Conservation (phyloP, 2,113 vertebrate genomes). For the Thunnus maccoyii region DNA sequence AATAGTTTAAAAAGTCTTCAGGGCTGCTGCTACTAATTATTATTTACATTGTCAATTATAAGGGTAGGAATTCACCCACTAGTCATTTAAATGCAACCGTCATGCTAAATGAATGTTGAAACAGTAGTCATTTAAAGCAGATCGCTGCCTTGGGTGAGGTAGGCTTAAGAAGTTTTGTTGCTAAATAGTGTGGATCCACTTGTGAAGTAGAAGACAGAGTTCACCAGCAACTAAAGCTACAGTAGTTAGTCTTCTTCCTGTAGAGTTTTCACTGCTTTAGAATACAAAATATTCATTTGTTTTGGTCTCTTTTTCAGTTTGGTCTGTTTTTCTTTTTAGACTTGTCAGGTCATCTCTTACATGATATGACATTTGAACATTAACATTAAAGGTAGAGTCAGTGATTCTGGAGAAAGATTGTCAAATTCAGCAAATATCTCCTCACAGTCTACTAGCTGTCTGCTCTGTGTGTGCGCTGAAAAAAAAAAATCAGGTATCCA, state of each 20-base stretch:
- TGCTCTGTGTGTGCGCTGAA: too few relatives aligned
- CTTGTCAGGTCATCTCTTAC: background rate
- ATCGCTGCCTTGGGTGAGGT: background rate
- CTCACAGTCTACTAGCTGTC: too few relatives aligned
- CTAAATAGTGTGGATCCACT: background rate
- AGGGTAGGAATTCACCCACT: background rate
- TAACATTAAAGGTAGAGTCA: background rate
- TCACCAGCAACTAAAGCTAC: background rate
- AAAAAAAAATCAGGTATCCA: too few relatives aligned
- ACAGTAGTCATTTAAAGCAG: constrained; percentile 10
- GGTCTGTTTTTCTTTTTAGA: background rate
- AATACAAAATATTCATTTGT: background rate
- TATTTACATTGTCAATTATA: constrained; percentile 17
- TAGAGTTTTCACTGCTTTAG: constrained; percentile 12
- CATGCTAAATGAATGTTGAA: background rate
- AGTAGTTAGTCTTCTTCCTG: background rate
- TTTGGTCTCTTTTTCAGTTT: background rate
- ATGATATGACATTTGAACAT: background rate
- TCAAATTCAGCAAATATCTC: too few relatives aligned
- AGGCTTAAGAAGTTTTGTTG: background rate
- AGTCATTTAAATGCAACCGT: background rate
- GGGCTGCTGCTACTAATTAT: background rate
- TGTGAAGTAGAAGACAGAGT: background rate
- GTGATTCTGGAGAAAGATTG: too few relatives aligned
- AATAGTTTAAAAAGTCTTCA: background rate